These are phyloP conservation scores for Myiopsitta monachus DNA, from an alignment of 2,113 vertebrate genomes.

Conservation along the genomic window DNA sequence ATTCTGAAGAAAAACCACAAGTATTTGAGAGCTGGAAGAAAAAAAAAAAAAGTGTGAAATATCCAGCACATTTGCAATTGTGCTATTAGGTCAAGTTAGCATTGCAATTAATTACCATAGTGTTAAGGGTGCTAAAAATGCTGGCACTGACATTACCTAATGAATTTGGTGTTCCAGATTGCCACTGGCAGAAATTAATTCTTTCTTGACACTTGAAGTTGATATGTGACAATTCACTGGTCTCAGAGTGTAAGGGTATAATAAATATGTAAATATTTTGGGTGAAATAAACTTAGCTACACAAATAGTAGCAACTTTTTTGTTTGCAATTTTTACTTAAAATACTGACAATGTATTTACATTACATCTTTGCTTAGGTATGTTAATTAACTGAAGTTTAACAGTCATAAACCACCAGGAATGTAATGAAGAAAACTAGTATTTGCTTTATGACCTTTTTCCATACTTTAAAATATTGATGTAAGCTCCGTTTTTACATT, in stretches of 20 bases:
- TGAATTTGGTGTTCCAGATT: constrained; percentile 5
- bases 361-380: constrained; percentile 53
- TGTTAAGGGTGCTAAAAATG: constrained; percentile 1
- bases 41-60: constrained; percentile 30
- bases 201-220: background rate
- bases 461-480: constrained; percentile 55
- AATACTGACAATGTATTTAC: constrained; percentile 40
- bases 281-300: background rate
- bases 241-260: background rate
- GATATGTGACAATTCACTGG: background rate
- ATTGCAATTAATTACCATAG: constrained; percentile 2
- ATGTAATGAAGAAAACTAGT: constrained; percentile 57
- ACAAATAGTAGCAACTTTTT: constrained; percentile 8
- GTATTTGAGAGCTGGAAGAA: constrained; percentile 19
- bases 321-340: constrained; percentile 9
- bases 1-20: constrained; percentile 57
- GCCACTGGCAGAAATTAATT: background rate
- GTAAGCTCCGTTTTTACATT: constrained; percentile 53
- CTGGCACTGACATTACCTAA: background rate
- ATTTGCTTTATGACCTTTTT: constrained; percentile 56
- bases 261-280: background rate
- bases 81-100: constrained; percentile 29
- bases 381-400: constrained; percentile 63
- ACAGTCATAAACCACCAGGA: constrained; percentile 68
- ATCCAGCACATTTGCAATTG: constrained; percentile 17